Evolutionary conservation across 2,888 invertebrate genomes (phyloP).

Genomic region (Drymonia ruficornis): DNA sequence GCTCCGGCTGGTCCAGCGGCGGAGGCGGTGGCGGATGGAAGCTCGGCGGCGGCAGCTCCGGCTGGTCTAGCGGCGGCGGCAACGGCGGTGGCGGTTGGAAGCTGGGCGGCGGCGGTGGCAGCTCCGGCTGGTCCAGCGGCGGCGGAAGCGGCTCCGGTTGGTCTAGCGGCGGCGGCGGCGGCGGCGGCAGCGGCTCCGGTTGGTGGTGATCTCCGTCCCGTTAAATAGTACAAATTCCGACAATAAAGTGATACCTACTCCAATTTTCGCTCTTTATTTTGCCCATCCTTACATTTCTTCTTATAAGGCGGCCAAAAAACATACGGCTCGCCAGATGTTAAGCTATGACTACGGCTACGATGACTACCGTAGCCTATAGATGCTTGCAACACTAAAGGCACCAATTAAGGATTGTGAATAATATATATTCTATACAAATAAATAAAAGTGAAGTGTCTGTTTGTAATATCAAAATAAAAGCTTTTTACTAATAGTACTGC

Average conservation of each 20-base stretch:
- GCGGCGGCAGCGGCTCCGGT: conserved; percentile 52
- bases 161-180: conserved; percentile 47
- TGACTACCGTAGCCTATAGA: no score
- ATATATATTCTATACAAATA: no score
- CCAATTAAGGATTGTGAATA: no score
- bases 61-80: conserved; percentile 49
- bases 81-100: conserved; percentile 45
- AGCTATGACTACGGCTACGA: no score
- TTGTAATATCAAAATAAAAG: no score
- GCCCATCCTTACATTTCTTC: conserved; percentile 1
- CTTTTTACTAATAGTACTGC: no score
- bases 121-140: conserved; percentile 58
- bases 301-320: no score
- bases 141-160: conserved; percentile 51
- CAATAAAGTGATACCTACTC: conserved; percentile 66
- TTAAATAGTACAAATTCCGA: conserved; percentile 50
- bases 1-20: conserved; percentile 51
- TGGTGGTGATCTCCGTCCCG: conserved; percentile 64
- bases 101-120: conserved; percentile 35
- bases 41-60: conserved; percentile 41
- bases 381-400: no score
- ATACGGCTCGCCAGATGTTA: no score
- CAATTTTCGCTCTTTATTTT: conserved; percentile 33
- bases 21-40: conserved; percentile 40
- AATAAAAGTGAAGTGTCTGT: no score